Evolutionary conservation across 2,113 vertebrate species (phyloP).

Genomic region (Microcebus tavaratra): DNA sequence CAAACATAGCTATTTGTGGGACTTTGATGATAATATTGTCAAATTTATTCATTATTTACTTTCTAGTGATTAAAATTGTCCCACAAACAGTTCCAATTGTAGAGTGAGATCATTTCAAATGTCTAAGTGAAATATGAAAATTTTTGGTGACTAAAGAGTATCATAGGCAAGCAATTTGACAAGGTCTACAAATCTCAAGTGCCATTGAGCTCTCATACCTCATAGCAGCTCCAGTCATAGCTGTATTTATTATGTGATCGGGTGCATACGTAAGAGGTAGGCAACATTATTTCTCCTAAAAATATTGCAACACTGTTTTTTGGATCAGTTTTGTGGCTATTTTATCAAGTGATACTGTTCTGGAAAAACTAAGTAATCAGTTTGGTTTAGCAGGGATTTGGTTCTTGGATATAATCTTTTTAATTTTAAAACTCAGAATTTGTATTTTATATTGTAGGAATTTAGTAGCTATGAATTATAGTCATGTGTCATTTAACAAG

Average conservation of each 20-base stretch:
- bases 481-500: not conserved
- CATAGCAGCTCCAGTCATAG: not conserved
- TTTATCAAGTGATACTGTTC: not conserved
- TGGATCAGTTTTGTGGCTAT: not conserved
- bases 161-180: slow-evolving; percentile 67
- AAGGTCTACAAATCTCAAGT: slow-evolving; percentile 67
- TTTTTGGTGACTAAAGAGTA: slow-evolving; percentile 56
- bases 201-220: slow-evolving; percentile 39
- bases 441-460: not conserved
- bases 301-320: not conserved
- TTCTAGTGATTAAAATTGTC: slow-evolving; percentile 57
- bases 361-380: not conserved
- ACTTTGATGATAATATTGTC: slow-evolving; percentile 76
- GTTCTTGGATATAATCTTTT: not conserved
- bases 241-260: slow-evolving; percentile 40
- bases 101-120: slow-evolving; percentile 67
- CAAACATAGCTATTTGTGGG: slow-evolving; percentile 54
- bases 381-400: not conserved
- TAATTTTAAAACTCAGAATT: not conserved
- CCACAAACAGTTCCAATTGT: slow-evolving; percentile 34
- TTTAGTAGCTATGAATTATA: not conserved
- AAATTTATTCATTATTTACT: slow-evolving; percentile 77
- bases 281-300: not conserved
- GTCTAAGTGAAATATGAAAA: slow-evolving; percentile 71
- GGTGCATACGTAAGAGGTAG: not conserved